Base-by-base conservation (phyloP, 2,113 vertebrate species). In the Prunella himalayana region DNA sequence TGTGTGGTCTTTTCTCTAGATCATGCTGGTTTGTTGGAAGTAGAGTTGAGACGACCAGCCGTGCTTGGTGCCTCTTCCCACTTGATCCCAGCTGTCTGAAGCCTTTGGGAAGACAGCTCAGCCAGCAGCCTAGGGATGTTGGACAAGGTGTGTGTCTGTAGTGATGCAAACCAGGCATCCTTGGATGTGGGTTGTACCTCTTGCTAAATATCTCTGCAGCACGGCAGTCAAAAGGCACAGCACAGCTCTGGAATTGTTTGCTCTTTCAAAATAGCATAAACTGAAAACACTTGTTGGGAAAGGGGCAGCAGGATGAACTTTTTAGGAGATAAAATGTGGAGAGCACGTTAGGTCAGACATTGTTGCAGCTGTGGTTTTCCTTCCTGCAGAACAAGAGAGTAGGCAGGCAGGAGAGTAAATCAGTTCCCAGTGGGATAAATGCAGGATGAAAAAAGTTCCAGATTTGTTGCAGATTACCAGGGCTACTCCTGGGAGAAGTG, bases 21-120 rank as follows among this genome's bases (percentile, higher is more conserved):
- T 92, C 84, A 76, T 1, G 70, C 90, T 95, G 94, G 35, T 86
- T 91, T 82, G 66, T 53, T 95, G 87, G 93, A 94, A 87, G 86
- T 87, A 33, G 70, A 39, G 56, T 84, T 75, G 77, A 94, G 85
- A 61, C 0, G 1, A 64, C 83, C 6, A 41, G 71, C 73, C 1
- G 0, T 5, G 18, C n/a, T 44, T 50, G 41, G 57, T 72, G 57
- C 41, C 37, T 89, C 53, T 79, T 63, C 73, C 61, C 5, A 24
- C 41, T 79, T 89, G 72, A 69, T 65, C 80, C 61, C 31, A 33
- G 5, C 27, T 19, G 41, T 76, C 66, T 63, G 72, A 86, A 91
- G 44, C 44, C 61, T 84, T 65, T 84, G 78, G 47, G 65, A 91
- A 51, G 54, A 61, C 23, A 65, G 41, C 73, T 90, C 71, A 92